Conservation (phyloP, 1,140 invertebrate genomes). For the Caenorhabditis tropicalis region DNA sequence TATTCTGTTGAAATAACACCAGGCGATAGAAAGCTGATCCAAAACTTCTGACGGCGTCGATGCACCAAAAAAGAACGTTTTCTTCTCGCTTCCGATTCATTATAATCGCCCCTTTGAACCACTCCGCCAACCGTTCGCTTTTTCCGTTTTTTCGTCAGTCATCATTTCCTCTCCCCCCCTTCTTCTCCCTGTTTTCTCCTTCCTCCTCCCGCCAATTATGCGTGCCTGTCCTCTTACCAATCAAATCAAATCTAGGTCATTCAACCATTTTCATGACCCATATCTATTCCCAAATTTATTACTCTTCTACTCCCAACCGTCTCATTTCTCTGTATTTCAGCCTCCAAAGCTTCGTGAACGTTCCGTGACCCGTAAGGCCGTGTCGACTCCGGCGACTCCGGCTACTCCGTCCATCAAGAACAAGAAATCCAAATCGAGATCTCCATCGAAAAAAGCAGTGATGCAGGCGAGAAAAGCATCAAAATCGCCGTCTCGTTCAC, state of each 20-base stretch:
- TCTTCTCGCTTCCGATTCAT: not conserved
- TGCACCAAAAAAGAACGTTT: too few species aligned
- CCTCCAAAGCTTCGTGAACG: not conserved
- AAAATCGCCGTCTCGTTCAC: not conserved
- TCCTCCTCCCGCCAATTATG: slow-evolving; percentile 6
- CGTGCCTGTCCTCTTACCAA: slow-evolving; percentile 1
- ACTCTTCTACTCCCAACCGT: too few species aligned
- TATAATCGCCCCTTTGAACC: not conserved
- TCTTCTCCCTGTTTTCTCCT: not conserved
- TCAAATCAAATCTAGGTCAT: slow-evolving; percentile 42
- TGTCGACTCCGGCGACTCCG: not conserved
- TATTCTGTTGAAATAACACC: too few species aligned
- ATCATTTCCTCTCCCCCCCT: not conserved
- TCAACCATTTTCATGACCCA: not conserved
- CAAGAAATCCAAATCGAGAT: not conserved
- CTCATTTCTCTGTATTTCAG: not conserved
- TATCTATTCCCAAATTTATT: not conserved
- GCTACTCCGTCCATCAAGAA: not conserved
- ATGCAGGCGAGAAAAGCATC: not conserved
- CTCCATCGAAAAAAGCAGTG: too few species aligned
- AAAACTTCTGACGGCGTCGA: too few species aligned
- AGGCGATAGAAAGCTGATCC: too few species aligned
- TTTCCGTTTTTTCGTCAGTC: not conserved
- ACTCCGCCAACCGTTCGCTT: not conserved
- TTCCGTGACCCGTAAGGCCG: not conserved